Evolutionary conservation across 2,113 vertebrate species (phyloP).

Genomic region (Sorex araneus): DNA sequence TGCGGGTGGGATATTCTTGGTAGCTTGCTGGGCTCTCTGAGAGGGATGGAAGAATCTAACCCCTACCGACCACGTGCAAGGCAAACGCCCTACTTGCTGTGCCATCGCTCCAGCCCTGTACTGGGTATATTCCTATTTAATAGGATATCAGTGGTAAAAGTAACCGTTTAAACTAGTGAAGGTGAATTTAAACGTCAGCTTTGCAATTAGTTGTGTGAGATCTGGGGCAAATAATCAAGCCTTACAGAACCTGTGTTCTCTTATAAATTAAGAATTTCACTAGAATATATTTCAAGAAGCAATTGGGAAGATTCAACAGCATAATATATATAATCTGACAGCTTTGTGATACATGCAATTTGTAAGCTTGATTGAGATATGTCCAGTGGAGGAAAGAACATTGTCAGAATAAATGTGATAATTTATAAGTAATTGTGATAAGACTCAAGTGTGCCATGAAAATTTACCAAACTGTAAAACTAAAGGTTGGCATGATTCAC

Average conservation of each 20-base stretch:
- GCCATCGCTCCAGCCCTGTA: too few species aligned
- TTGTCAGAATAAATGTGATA: slow-evolving; percentile 1
- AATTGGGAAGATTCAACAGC: not conserved
- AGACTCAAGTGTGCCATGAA: not conserved
- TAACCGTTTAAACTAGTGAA: too few species aligned
- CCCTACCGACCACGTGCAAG: too few species aligned
- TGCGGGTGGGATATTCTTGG: too few species aligned
- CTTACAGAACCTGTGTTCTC: not conserved
- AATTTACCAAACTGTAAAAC: not conserved
- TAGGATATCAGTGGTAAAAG: too few species aligned
- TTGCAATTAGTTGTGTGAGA: not conserved
- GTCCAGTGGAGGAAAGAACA: not conserved
- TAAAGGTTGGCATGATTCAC: not conserved
- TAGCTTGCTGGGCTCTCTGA: too few species aligned
- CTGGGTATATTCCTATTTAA: too few species aligned
- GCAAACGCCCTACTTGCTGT: too few species aligned
- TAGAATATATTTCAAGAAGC: not conserved
- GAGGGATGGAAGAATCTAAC: too few species aligned
- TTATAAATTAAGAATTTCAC: not conserved
- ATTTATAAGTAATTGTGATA: not conserved
- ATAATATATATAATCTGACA: not conserved
- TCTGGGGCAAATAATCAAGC: not conserved
- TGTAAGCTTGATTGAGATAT: not conserved
- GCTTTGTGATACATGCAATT: not conserved
- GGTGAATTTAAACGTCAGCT: not conserved